These are phyloP conservation scores for Ranitomeya variabilis DNA, from an alignment of 2,113 vertebrate species.

Conservation along the genomic window DNA sequence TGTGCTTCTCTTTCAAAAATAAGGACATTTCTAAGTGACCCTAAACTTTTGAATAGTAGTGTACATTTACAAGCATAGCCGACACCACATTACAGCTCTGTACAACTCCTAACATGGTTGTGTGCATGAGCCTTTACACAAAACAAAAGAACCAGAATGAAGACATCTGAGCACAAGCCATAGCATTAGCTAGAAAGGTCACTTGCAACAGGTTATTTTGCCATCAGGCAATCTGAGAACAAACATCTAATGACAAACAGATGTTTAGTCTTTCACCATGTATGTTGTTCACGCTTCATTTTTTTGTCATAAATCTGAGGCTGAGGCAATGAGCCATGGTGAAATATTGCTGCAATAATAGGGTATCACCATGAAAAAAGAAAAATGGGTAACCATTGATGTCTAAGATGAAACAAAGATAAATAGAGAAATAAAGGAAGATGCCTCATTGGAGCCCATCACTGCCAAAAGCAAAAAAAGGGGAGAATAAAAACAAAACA, in stretches of 20 bases:
- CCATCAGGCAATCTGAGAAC: conserved; percentile 42
- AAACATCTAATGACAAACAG: conserved; percentile 57
- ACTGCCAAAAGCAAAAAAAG: neutral
- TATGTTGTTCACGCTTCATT: conserved; percentile 42
- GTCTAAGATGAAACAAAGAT: conserved; percentile 52
- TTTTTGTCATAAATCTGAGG: conserved; percentile 53
- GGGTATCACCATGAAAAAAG: conserved; percentile 48
- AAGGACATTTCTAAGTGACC: too few relatives aligned
- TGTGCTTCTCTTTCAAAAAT: too few relatives aligned
- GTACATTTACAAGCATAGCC: neutral
- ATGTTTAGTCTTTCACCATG: conserved; percentile 46
- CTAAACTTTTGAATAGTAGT: too few relatives aligned
- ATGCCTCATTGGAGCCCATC: neutral
- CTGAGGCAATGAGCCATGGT: conserved; percentile 47
- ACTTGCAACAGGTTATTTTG: conserved; percentile 49
- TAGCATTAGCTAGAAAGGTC: conserved; percentile 3
- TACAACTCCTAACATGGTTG: too few relatives aligned
- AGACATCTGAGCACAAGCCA: neutral
- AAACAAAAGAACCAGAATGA: neutral
- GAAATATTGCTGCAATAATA: conserved; percentile 55
- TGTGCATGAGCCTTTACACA: neutral
- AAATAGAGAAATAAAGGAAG: conserved; percentile 11
- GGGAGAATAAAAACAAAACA: neutral
- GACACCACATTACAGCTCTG: too few relatives aligned
- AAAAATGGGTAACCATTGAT: conserved; percentile 50